phyloP scores from a whole-genome alignment of 2,888 invertebrate species.

The Dasypogon diadema region DNA sequence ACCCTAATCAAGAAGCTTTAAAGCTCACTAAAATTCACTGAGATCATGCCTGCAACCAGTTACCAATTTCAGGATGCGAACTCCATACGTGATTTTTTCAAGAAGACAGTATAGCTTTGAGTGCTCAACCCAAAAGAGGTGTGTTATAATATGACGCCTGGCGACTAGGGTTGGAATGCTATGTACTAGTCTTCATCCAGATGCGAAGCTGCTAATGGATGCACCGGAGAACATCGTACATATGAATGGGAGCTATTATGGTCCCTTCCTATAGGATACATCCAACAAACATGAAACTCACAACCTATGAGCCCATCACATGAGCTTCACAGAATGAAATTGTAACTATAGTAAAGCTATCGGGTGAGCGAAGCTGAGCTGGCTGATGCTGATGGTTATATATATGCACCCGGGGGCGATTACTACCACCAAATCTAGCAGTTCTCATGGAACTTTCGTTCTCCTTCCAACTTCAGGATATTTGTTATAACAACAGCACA shows the following conservation, averaged over 20 bases:
- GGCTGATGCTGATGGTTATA: not conserved
- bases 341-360: constrained; percentile 28
- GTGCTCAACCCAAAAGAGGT: constrained; percentile 24
- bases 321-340: constrained; percentile 18
- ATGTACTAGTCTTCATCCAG: constrained; percentile 34
- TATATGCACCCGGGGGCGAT: constrained; percentile 32
- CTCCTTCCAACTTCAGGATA: constrained; percentile 19
- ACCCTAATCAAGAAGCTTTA: constrained; percentile 13
- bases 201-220: constrained; percentile 42
- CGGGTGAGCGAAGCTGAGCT: not conserved
- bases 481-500: constrained; percentile 55
- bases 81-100: constrained; percentile 20
- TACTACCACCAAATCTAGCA: constrained; percentile 33
- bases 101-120: not conserved
- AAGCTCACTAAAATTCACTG: not conserved
- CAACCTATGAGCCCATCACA: constrained; percentile 11
- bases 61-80: no score
- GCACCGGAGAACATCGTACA: constrained; percentile 16
- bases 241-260: constrained; percentile 12
- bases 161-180: not conserved
- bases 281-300: constrained; percentile 1
- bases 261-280: constrained; percentile 35
- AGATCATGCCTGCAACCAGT: not conserved
- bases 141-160: constrained; percentile 25
- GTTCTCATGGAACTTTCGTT: constrained; percentile 4